Evolutionary conservation across 2,888 invertebrate species (phyloP).

Genomic region (Troides aeacus): DNA sequence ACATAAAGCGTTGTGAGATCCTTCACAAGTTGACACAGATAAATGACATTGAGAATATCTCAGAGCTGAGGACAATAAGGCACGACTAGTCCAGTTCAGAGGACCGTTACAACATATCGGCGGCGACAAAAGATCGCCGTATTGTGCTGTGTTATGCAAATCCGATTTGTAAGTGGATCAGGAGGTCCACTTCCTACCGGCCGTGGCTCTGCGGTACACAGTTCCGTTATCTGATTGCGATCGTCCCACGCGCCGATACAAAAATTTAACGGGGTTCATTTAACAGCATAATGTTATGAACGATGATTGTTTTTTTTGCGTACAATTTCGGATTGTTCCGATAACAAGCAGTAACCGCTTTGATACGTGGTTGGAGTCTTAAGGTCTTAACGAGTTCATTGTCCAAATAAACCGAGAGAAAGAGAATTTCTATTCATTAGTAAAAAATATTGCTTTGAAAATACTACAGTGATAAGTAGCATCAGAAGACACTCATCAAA

Average conservation of each 20-base stretch:
- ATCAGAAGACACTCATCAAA: too few species aligned
- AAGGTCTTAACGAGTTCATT: too few species aligned
- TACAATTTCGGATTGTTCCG: too few species aligned
- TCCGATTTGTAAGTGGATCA: conserved; percentile 5
- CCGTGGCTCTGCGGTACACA: neutral
- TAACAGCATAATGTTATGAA: too few species aligned
- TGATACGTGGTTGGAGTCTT: too few species aligned
- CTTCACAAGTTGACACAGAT: conserved; percentile 4
- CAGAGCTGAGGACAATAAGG: neutral
- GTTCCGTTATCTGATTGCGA: conserved; percentile 1
- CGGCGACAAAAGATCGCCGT: neutral
- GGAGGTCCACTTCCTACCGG: neutral
- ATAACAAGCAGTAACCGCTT: too few species aligned
- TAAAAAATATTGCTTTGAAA: too few species aligned
- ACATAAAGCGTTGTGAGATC: too few species aligned
- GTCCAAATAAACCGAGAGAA: too few species aligned
- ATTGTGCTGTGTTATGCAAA: conserved; percentile 20
- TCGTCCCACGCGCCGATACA: neutral
- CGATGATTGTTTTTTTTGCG: too few species aligned
- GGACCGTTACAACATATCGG: conserved; percentile 16
- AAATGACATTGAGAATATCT: neutral
- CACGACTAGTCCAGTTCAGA: neutral
- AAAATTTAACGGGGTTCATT: neutral
- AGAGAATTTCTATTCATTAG: too few species aligned
- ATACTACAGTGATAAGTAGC: too few species aligned